A percentile compares a stretch with the other conserved stretches of the same genome.
Conservation (phyloP, 37 sponge, comb jelly and placozoan species). For the Petrosia ficiformis region DNA sequence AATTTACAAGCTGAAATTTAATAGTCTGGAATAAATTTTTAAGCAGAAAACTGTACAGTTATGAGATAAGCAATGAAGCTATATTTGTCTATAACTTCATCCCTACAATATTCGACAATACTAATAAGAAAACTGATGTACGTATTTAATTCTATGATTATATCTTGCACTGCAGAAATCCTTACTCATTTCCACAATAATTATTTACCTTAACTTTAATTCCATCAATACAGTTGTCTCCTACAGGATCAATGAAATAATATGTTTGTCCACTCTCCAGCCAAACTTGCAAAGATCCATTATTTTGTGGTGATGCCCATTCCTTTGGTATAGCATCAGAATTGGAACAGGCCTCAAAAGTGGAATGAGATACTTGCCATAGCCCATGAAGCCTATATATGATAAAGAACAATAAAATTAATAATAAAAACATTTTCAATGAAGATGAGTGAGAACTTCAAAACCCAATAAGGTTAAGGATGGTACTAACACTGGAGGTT, state of each 20-base stretch:
- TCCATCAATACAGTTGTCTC: constrained; percentile 48
- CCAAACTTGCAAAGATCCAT: constrained; percentile 16
- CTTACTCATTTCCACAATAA: background rate
- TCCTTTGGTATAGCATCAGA: background rate
- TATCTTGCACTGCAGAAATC: no score
- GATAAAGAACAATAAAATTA: background rate
- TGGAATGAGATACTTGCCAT: constrained; percentile 31
- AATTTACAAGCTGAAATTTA: no score
- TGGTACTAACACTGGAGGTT: no score
- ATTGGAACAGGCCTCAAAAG: constrained; percentile 59
- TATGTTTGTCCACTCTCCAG: constrained; percentile 22
- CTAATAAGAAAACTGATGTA: background rate
- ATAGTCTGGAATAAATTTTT: no score
- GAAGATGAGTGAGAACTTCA: no score
- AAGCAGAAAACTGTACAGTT: background rate
- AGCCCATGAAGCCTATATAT: constrained; percentile 58
- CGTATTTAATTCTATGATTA: no score
- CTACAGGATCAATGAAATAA: constrained; percentile 71
- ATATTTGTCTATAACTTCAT: no score
- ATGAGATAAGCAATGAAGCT: no score
- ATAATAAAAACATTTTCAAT: background rate
- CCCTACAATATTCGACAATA: background rate
- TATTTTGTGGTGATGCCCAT: constrained; percentile 15
- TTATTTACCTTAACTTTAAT: constrained; percentile 40
- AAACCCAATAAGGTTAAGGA: no score